Evolutionary conservation across 2,113 vertebrate genomes (phyloP), one percentile per base, ranked within the genome.

Genomic region (Phasianus colchicus): DNA sequence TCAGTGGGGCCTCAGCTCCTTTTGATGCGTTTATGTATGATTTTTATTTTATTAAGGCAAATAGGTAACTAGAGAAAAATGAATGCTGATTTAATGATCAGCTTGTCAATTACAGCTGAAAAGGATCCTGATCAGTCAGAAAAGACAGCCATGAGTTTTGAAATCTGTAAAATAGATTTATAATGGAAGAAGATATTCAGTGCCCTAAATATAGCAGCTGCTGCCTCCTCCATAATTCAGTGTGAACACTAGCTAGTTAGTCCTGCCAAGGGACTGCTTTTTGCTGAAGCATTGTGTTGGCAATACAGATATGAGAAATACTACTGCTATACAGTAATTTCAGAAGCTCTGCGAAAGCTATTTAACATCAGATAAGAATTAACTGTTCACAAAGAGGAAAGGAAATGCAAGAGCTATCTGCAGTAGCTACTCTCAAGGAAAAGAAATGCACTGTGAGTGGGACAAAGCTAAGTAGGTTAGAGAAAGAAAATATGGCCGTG

Each of bases 181-280:
- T 84, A 92, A 88, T 55, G 25, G 54, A 69, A 61, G 34, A 71
- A 77, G 57, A 25, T 75, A 50, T 74, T 88, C 55, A 60, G 29
- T 64, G 47, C 36, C 38, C 84, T 95, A 91, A 94, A 94, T 91
- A 73, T 80, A 89, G 91, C 92, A 92, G 74, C 78, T 92, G 67
- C 92, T 89, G 75, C 78, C 87, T 96, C 82, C 84, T 95, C 71
- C 84, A 83, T 94, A 94, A 95, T 93, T 88, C 84, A 89, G 84
- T 47, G 78, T 82, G 89, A 93, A 85, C 67, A 58, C 30, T 36
- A 86, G 40, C 81, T 85, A 52, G 67, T 73, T 89, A 91, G 64
- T 85, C 87, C 72, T 95, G 89, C 78, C 78, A 88, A 83, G 71
- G 67, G 60, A 50, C 60, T 71, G 72, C 75, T 92, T 95, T 92